Evolutionary conservation across 1,140 invertebrate species (phyloP), one percentile per base, ranked within the genome.

Genomic region (Cepaea nemoralis): DNA sequence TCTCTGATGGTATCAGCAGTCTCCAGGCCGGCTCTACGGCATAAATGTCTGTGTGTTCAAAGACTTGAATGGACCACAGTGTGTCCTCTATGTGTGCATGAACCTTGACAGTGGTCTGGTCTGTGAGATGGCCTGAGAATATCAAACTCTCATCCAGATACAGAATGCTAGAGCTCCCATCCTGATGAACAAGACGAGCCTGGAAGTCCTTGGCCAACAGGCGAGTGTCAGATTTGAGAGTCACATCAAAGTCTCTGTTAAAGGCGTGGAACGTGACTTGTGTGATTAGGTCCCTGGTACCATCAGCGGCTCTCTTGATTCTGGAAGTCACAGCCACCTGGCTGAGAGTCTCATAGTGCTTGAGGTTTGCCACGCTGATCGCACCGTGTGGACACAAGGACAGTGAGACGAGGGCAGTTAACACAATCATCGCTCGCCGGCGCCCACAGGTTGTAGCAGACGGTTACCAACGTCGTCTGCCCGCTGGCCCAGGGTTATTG

Each of bases 181-280:
- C 69, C 6, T 31, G 35, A 2, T 3, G 0, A n/a, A 70, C 27
- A 5, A 70, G 10, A 70, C 40, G 69, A 24, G 69, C 69, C 8
- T n/a, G 35, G 40, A 70, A 70, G 6, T n/a, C 37, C 27, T 70
- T 70, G 6, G 69, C 35, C 40, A 70, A 24, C 35, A 70, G 37
- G 24, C 27, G 19, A 24, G 69, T 40, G 37, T 37, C 69, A 70
- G 69, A 70, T 40, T 42, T 70, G 1, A 70, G 37, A 40, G 69
- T 40, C 24, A 70, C 16, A 39, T 70, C 35, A 42, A 70, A 70
- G 40, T 39, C 6, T 40, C 69, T 70, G 69, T n/a, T n/a, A n/a
- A n/a, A n/a, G n/a, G n/a, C n/a, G n/a, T n/a, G n/a, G n/a, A n/a
- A n/a, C n/a, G n/a, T n/a, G n/a, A n/a, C n/a, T n/a, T n/a, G n/a